Evolutionary conservation across 2,888 invertebrate genomes (phyloP).

Genomic region (Drosophila dives): DNA sequence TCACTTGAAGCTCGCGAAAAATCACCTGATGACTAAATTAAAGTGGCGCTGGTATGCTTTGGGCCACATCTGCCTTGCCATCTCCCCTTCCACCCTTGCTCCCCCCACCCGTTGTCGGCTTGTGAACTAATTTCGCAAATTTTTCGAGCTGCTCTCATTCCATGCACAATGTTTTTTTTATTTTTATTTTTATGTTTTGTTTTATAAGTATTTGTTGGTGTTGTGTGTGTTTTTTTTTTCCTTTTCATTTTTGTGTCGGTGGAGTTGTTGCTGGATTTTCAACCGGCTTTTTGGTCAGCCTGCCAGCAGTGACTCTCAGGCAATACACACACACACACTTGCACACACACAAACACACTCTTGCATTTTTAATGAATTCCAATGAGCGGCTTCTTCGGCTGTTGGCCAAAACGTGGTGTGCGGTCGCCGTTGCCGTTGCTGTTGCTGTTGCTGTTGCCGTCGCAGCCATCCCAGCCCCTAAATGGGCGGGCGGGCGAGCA

Average conservation of each 20-base stretch:
- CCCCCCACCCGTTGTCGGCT: constrained; percentile 52
- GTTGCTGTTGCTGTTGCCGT: constrained; percentile 63
- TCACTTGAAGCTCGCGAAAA: constrained; percentile 82
- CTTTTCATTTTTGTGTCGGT: constrained; percentile 37
- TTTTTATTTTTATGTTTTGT: constrained; percentile 12
- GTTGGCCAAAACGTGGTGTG: constrained; percentile 79
- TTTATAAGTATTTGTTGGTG: constrained; percentile 11
- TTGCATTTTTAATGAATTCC: constrained; percentile 84
- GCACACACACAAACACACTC: constrained; percentile 44
- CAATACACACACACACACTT: constrained; percentile 34
- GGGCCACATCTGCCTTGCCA: constrained; percentile 54
- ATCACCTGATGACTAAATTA: constrained; percentile 83
- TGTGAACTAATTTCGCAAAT: constrained; percentile 83
- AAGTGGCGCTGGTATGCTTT: constrained; percentile 81
- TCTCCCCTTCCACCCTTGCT: neutral
- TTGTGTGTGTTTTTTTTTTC: constrained; percentile 11
- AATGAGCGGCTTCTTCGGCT: constrained; percentile 73
- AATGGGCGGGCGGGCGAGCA: constrained; percentile 74
- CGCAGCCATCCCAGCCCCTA: constrained; percentile 62
- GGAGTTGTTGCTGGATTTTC: constrained; percentile 56
- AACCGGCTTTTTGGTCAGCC: constrained; percentile 81
- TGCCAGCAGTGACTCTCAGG: constrained; percentile 51
- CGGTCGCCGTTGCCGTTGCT: constrained; percentile 67
- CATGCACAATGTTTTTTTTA: constrained; percentile 68
- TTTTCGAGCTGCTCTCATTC: constrained; percentile 83